Conservation (phyloP, 2,888 invertebrate genomes). For the Volucella zonaria region DNA sequence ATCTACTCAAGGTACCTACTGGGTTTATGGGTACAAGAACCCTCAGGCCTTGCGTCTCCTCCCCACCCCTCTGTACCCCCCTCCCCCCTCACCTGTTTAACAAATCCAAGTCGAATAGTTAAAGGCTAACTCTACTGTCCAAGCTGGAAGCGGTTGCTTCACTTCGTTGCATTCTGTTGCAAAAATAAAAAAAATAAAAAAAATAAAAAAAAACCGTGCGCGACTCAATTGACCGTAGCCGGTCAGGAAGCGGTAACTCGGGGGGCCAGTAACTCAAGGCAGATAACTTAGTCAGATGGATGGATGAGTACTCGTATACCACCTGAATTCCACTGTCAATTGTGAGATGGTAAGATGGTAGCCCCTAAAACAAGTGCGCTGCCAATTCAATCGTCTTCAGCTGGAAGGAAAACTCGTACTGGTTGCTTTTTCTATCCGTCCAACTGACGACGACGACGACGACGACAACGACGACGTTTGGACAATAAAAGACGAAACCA, state of each 20-base stretch:
- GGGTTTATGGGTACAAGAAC: conserved; percentile 57
- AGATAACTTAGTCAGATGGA: background rate
- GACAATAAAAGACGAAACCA: conserved; percentile 38
- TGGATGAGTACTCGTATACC: conserved; percentile 45
- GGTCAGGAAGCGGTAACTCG: background rate
- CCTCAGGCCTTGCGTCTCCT: background rate
- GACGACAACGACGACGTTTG: too few relatives aligned
- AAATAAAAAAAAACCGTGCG: conserved; percentile 23
- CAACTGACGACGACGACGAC: conserved; percentile 20
- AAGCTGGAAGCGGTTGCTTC: conserved; percentile 52
- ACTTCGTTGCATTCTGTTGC: conserved; percentile 59
- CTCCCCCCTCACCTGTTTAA: too few relatives aligned
- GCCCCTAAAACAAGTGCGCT: conserved; percentile 41
- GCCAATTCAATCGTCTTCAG: conserved; percentile 20
- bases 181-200: too few relatives aligned
- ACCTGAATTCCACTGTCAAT: conserved; percentile 65
- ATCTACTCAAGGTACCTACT: conserved; percentile 34
- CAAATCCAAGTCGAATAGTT: conserved; percentile 3
- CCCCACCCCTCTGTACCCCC: background rate
- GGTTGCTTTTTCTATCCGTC: background rate
- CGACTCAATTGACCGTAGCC: conserved; percentile 65
- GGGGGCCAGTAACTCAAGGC: conserved; percentile 4
- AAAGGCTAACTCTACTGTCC: conserved; percentile 45
- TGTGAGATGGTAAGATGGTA: conserved; percentile 21
- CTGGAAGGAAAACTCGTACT: conserved; percentile 54